Percentiles rank a stretch among this genome's conserved stretches.
phyloP scores from a whole-genome alignment of 30 jellyfish, hydroid and myxozoan species.

The Turritopsis rubra region DNA sequence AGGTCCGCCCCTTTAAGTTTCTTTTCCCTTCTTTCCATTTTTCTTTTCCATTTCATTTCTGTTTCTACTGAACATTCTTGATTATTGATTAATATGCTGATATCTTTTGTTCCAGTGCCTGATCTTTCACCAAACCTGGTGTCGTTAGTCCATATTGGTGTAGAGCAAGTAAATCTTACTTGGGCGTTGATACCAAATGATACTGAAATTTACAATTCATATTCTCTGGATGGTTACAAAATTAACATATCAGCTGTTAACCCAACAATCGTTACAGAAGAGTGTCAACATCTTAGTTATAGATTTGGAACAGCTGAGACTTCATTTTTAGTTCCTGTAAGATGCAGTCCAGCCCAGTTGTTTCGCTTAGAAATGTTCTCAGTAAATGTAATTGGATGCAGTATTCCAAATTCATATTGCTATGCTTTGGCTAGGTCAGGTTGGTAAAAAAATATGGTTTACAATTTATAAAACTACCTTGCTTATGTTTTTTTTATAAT shows the following conservation, averaged over 20 bases:
- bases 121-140: neutral
- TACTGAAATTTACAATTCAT: conserved; percentile 4
- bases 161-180: neutral
- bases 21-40: too few relatives aligned
- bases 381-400: neutral
- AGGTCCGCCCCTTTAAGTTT: too few relatives aligned
- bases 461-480: neutral
- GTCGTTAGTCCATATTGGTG: neutral
- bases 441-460: neutral
- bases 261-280: neutral
- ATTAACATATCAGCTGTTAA: neutral
- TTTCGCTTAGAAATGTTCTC: neutral
- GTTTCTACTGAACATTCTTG: neutral
- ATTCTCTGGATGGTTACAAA: neutral
- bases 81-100: neutral
- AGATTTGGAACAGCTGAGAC: neutral
- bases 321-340: neutral
- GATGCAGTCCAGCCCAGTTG: neutral
- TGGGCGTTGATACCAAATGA: conserved; percentile 8
- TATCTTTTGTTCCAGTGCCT: neutral
- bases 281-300: neutral
- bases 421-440: conserved; percentile 9
- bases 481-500: neutral
- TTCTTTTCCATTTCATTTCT: neutral
- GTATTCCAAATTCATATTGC: neutral